Conservation (phyloP, 2,888 invertebrate genomes). For the Chorisops tibialis region DNA sequence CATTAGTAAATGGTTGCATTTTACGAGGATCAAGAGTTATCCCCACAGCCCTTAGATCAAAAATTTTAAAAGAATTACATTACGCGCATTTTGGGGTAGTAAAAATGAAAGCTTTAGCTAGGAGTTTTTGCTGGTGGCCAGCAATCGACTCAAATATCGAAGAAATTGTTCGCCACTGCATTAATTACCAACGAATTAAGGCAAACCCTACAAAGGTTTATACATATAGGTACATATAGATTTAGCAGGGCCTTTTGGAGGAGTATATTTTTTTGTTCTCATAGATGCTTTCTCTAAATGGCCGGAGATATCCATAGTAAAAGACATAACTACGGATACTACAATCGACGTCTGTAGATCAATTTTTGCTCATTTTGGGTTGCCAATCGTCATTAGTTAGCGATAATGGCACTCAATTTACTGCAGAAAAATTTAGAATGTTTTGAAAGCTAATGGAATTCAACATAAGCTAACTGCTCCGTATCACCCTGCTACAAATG, state of each 20-base stretch:
- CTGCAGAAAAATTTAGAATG: not conserved
- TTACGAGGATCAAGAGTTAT: conserved; percentile 26
- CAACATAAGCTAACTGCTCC: not conserved
- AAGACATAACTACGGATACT: conserved; percentile 8
- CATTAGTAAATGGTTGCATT: conserved; percentile 22
- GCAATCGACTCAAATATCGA: conserved; percentile 36
- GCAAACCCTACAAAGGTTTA: not conserved
- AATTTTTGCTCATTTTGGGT: conserved; percentile 34
- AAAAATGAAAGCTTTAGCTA: conserved; percentile 33
- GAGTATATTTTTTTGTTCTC: conserved; percentile 24
- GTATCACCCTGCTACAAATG: not conserved
- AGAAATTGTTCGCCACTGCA: conserved; percentile 30
- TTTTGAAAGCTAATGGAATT: not conserved
- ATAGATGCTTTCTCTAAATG: conserved; percentile 35
- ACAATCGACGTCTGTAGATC: conserved; percentile 31
- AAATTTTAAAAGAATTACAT: conserved; percentile 30
- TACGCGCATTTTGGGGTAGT: conserved; percentile 30
- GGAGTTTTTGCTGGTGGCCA: conserved; percentile 37
- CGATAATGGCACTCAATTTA: conserved; percentile 35
- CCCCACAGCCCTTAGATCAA: conserved; percentile 13
- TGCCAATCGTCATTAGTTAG: conserved; percentile 32
- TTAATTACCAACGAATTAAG: conserved; percentile 17
- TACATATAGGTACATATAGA: conserved; percentile 32
- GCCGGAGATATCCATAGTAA: conserved; percentile 32
- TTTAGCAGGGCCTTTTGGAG: conserved; percentile 12